Conservation (phyloP, 1,140 invertebrate genomes). For the Nasonia giraulti region DNA sequence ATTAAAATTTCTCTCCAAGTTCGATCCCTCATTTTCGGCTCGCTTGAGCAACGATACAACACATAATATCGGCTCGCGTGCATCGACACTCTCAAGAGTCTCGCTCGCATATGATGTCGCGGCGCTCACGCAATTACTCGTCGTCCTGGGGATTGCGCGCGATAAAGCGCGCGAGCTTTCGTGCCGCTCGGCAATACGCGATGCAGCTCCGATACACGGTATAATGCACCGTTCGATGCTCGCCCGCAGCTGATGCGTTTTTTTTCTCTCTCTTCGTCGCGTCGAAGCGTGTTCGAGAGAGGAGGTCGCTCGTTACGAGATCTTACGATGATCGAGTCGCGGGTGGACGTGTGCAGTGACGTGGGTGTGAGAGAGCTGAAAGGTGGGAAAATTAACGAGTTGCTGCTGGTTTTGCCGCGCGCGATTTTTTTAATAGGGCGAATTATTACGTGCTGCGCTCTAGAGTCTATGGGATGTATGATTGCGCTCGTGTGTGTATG, state of each 20-base stretch:
- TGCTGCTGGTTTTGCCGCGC: neutral
- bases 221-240: conserved; percentile 18
- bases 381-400: neutral
- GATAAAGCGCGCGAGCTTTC: conserved; percentile 15
- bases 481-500: neutral
- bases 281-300: neutral
- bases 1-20: neutral
- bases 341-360: neutral
- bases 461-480: neutral
- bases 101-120: neutral
- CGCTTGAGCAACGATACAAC: neutral
- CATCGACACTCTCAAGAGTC: neutral
- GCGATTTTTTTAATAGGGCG: neutral
- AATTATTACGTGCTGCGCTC: neutral
- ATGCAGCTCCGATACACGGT: neutral
- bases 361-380: neutral
- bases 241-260: neutral
- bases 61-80: conserved; percentile 9
- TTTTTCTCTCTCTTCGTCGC: neutral
- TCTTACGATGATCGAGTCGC: conserved; percentile 11
- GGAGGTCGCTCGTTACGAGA: conserved; percentile 6
- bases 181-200: conserved; percentile 8
- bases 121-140: conserved; percentile 19
- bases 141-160: neutral
- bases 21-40: conserved; percentile 3